Base-by-base conservation (phyloP, 2,888 invertebrate genomes). In the Tupiocoris notatus region DNA sequence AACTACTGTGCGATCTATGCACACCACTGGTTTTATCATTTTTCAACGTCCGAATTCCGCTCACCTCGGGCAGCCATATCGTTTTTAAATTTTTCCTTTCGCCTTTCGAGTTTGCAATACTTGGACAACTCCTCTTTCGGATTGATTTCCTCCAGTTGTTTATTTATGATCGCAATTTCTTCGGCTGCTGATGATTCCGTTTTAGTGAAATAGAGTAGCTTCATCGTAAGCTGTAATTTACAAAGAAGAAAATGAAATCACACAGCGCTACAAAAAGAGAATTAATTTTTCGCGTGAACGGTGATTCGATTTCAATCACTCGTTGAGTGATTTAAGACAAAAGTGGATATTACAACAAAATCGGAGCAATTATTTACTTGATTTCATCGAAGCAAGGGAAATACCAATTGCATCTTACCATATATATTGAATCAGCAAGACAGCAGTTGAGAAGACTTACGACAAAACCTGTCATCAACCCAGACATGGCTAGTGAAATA, bases 111-210 rank as follows among this genome's bases (percentile, higher is more conserved):
- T 54, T 62, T 77, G 22, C 74, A 73, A 65, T 78, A 78, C 7
- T 74, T 74, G 0, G 78, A 73, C 16, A 78, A 78, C 9, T 77
- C 77, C 56, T 78, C 70, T 57, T 76, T 73, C 56, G 77, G 74
- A 57, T 66, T 66, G n/a, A 75, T 25, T n/a, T 66, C 75, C 12
- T 75, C 66, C 73, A 73, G 54, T 22, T 73, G 61, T 3, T 20
- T 20, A n/a, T 21, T 61, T 2, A 73, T 17, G 9, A 12, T 61
- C 21, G 56, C 73, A 12, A 73, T 73, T 73, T 73, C 62, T 6
- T n/a, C 16, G 17, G 70, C 23, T 0, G 67, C 54, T 3, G 59
- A 59, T 24, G 12, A 9, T 17, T 57, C 12, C 24, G 58, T 12
- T 21, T n/a, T n/a, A n/a, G n/a, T n/a, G n/a, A n/a, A n/a, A n/a